These are phyloP conservation scores for Rattus norvegicus DNA, from an alignment of 2,113 vertebrate species.

Conservation along the genomic window GRCr8 NC_086022.1:47399001-47399500, in stretches of 20 bases:
- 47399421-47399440: neutral
- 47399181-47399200: neutral
- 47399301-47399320: neutral
- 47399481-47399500: too few species aligned
- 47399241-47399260: neutral
- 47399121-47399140: neutral
- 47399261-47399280: neutral
- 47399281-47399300: neutral
- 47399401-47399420: neutral
- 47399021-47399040: neutral
- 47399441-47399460: too few species aligned
- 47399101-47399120: neutral
- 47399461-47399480: too few species aligned
- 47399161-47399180: neutral
- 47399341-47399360: neutral
- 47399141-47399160: neutral
- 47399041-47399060: neutral
- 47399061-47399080: neutral
- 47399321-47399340: neutral
- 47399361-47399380: neutral
- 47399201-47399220: neutral
- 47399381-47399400: neutral
- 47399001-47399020: neutral
- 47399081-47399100: neutral
- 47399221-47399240: neutral